Conservation (phyloP, 2,888 invertebrate genomes). For the Blomia tropicalis region DNA sequence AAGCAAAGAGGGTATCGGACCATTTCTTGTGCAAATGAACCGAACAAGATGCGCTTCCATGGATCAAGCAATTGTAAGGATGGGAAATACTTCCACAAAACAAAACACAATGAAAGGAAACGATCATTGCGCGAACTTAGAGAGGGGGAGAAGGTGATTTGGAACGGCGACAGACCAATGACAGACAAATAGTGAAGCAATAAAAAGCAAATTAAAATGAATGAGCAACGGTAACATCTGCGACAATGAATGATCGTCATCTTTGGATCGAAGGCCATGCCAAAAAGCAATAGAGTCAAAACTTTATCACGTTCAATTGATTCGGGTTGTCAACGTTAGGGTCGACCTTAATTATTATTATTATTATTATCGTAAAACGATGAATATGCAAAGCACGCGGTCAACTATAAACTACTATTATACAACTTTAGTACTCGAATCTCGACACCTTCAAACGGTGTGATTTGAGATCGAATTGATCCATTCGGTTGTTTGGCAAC, state of each 20-base stretch:
- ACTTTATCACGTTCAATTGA: no score
- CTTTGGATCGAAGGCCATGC: no score
- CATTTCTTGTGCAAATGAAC: constrained; percentile 14
- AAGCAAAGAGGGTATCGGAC: background rate
- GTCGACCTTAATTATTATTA: no score
- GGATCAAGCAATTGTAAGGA: no score
- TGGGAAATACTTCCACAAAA: no score
- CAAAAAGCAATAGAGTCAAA: no score
- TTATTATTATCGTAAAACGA: no score
- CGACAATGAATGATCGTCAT: background rate
- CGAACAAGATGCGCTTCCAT: constrained; percentile 13
- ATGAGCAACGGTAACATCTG: constrained; percentile 2
- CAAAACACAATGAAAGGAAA: background rate
- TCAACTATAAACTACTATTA: no score
- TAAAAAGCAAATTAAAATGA: constrained; percentile 10
- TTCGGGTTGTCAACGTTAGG: no score
- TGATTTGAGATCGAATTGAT: no score
- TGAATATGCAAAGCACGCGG: background rate
- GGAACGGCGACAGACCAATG: background rate
- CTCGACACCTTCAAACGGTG: no score
- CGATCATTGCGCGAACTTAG: background rate
- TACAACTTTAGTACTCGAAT: no score
- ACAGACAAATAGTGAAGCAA: background rate
- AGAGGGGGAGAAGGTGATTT: background rate
- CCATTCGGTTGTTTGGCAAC: background rate